Conservation (phyloP, 2,888 invertebrate genomes). For the Eugnorisma glareosa region DNA sequence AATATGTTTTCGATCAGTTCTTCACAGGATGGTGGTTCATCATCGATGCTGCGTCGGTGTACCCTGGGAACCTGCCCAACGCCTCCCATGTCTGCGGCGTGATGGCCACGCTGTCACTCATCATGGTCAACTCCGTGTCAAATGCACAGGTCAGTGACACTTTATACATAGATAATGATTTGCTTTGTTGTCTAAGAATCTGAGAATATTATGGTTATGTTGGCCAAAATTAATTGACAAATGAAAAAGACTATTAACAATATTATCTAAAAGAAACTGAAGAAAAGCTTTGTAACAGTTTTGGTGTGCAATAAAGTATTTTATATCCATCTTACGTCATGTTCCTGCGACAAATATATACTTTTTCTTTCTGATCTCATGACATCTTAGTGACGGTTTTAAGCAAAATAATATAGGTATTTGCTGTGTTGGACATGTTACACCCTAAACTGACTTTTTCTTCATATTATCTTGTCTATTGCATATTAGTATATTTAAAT, state of each 20-base stretch:
- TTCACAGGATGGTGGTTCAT: constrained; percentile 99
- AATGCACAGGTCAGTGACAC: constrained; percentile 94
- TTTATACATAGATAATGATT: constrained; percentile 1
- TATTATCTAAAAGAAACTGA: not conserved
- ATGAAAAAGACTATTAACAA: not conserved
- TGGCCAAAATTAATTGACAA: constrained; percentile 7
- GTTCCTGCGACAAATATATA: too few species aligned
- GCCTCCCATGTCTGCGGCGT: constrained; percentile 98
- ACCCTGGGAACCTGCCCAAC: constrained; percentile 93
- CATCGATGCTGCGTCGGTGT: constrained; percentile 97
- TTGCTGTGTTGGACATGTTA: too few species aligned
- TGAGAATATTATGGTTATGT: not conserved
- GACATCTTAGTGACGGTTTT: not conserved
- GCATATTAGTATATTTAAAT: not conserved
- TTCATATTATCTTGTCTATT: too few species aligned
- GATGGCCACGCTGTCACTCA: constrained; percentile 97
- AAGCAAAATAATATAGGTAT: not conserved
- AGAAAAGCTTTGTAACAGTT: not conserved
- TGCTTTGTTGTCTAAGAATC: constrained; percentile 2
- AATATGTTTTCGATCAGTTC: constrained; percentile 91
- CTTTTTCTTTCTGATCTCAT: too few species aligned
- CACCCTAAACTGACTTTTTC: too few species aligned
- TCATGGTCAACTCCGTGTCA: constrained; percentile 99
- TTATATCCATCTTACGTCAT: too few species aligned
- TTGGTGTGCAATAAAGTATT: too few species aligned